These are phyloP conservation scores for Petrosia ficiformis DNA, from an alignment of 37 sponge, comb jelly and placozoan species.

Conservation along the genomic window DNA sequence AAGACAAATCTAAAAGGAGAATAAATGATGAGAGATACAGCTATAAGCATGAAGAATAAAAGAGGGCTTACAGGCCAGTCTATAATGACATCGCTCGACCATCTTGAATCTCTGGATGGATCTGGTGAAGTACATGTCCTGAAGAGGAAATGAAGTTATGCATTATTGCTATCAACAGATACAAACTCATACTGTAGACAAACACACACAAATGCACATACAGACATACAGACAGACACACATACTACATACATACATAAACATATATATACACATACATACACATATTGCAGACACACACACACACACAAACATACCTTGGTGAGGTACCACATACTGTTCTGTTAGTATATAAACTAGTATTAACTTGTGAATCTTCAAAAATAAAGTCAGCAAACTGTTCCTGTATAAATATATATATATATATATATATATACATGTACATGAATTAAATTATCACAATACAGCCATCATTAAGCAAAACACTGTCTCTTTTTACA, in stretches of 20 bases:
- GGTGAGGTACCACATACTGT: slow-evolving; percentile 71
- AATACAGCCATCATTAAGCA: no score
- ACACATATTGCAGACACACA: background rate
- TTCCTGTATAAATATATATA: slow-evolving; percentile 8
- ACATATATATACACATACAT: slow-evolving; percentile 9
- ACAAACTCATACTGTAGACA: background rate
- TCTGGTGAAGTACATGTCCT: background rate
- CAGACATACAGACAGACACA: no score
- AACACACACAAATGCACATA: background rate
- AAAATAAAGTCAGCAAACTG: slow-evolving; percentile 33
- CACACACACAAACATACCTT: slow-evolving; percentile 2
- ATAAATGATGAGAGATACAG: background rate
- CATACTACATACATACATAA: background rate
- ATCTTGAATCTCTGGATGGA: slow-evolving; percentile 2
- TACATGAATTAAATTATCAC: no score
- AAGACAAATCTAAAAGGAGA: background rate
- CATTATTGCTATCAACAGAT: no score
- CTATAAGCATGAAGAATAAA: background rate
- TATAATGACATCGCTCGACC: slow-evolving; percentile 20
- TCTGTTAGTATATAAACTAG: background rate
- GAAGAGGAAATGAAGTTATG: background rate
- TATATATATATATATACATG: no score
- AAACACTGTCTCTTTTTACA: no score
- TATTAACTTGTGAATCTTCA: background rate
- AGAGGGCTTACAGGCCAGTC: slow-evolving; percentile 51